phyloP scores from a whole-genome alignment of 2,888 invertebrate genomes.

The Platycheirus rosarum region DNA sequence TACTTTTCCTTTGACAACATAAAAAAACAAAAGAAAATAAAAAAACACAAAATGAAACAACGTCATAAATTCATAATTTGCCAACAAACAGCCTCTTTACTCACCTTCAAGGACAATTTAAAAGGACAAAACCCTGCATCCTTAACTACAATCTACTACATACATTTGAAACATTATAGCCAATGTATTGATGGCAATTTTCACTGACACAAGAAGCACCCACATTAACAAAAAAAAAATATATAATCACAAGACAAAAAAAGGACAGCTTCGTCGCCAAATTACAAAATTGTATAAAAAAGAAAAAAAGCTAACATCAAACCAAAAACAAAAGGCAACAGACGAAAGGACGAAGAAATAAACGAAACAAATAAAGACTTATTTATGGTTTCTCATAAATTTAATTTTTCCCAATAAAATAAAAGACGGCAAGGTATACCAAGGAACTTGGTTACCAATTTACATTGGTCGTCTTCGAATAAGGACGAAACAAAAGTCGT shows the following conservation, averaged over 20 bases:
- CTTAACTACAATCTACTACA: neutral
- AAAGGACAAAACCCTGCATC: neutral
- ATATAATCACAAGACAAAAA: constrained; percentile 55
- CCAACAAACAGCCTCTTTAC: constrained; percentile 25
- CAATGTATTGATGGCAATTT: constrained; percentile 69
- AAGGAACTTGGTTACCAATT: constrained; percentile 55
- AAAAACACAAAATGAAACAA: constrained; percentile 24
- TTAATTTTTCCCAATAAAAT: constrained; percentile 73
- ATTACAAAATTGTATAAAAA: constrained; percentile 31
- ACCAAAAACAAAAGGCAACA: constrained; percentile 10
- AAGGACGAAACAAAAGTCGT: constrained; percentile 63
- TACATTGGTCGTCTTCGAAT: constrained; percentile 68
- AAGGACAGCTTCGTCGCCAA: constrained; percentile 48
- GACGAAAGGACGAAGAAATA: constrained; percentile 22
- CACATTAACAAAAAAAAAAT: constrained; percentile 26
- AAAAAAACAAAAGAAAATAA: neutral
- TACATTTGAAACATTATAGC: constrained; percentile 48
- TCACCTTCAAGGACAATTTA: constrained; percentile 13
- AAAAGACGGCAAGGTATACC: constrained; percentile 54
- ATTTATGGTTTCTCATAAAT: constrained; percentile 72
- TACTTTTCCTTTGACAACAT: constrained; percentile 20
- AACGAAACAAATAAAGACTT: constrained; percentile 67
- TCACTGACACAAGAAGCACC: constrained; percentile 53
- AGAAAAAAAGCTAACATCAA: neutral
- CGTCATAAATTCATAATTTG: constrained; percentile 69